Conservation (phyloP, 2,888 invertebrate species). For the Globia sparganii region DNA sequence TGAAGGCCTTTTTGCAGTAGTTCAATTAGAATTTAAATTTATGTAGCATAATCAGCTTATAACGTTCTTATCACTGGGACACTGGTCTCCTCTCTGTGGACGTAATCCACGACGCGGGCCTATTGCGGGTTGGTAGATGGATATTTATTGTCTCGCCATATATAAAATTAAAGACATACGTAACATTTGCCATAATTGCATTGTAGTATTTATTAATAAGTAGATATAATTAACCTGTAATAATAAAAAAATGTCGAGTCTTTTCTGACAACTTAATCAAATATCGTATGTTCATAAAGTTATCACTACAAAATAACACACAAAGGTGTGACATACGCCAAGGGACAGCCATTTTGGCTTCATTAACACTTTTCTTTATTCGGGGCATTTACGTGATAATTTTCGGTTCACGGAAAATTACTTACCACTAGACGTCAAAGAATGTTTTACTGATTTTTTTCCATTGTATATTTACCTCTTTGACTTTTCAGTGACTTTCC, state of each 20-base stretch:
- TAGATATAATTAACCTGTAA: not conserved
- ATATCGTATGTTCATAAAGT: not conserved
- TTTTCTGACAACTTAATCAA: conserved; percentile 27
- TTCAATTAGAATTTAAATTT: too few species aligned
- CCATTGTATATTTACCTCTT: not conserved
- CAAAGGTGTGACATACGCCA: conserved; percentile 17
- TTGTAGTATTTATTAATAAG: not conserved
- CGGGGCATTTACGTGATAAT: conserved; percentile 48
- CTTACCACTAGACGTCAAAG: not conserved
- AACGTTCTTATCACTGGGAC: not conserved
- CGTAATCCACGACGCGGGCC: not conserved
- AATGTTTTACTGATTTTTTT: not conserved
- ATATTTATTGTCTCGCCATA: not conserved
- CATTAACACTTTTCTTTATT: conserved; percentile 51
- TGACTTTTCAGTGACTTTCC: not conserved
- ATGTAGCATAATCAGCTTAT: too few species aligned
- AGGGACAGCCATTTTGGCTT: conserved; percentile 38
- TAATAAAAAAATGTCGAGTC: not conserved
- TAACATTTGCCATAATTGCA: conserved; percentile 15
- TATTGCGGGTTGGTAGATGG: not conserved
- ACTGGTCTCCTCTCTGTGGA: not conserved
- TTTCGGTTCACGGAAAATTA: conserved; percentile 44
- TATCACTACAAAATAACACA: too few species aligned
- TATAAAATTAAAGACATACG: not conserved
- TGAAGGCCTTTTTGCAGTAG: not conserved